Evolutionary conservation across 2,888 invertebrate genomes (phyloP).

Genomic region (Leptinotarsa rubiginosa): DNA sequence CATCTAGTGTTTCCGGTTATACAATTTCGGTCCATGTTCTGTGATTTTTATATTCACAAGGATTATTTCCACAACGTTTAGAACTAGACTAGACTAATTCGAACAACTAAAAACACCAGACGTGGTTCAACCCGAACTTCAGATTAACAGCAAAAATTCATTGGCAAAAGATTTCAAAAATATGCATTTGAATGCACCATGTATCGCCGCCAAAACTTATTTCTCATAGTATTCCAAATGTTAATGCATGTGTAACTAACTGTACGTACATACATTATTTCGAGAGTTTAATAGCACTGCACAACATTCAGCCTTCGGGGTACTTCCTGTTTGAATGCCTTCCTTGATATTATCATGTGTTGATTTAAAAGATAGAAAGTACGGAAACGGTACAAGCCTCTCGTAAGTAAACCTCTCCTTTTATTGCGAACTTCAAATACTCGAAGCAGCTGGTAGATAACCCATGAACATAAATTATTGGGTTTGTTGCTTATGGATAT

Average conservation of each 20-base stretch:
- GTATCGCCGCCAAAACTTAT: background rate
- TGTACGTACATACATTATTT: constrained; percentile 33
- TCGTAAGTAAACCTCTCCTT: constrained; percentile 29
- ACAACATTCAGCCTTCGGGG: constrained; percentile 27
- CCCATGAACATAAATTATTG: constrained; percentile 29
- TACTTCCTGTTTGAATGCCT: constrained; percentile 35
- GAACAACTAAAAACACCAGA: no score
- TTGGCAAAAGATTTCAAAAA: background rate
- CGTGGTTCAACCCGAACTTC: no score
- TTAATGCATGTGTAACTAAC: constrained; percentile 21
- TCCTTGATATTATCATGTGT: constrained; percentile 34
- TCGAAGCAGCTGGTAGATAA: constrained; percentile 28
- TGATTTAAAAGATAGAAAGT: constrained; percentile 36
- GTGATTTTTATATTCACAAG: no score
- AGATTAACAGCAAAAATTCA: background rate
- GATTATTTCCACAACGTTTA: no score
- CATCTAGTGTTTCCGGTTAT: no score
- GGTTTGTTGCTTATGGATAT: constrained; percentile 25
- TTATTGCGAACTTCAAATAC: constrained; percentile 19
- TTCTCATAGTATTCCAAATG: background rate
- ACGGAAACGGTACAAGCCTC: constrained; percentile 26
- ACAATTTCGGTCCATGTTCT: no score
- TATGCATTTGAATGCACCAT: background rate
- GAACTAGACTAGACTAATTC: no score
- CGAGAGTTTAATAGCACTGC: constrained; percentile 29